Evolutionary conservation across 92 coral and sea anemone species (phyloP), one percentile per base, ranked within the genome.

Genomic region (Galaxea fascicularis): DNA sequence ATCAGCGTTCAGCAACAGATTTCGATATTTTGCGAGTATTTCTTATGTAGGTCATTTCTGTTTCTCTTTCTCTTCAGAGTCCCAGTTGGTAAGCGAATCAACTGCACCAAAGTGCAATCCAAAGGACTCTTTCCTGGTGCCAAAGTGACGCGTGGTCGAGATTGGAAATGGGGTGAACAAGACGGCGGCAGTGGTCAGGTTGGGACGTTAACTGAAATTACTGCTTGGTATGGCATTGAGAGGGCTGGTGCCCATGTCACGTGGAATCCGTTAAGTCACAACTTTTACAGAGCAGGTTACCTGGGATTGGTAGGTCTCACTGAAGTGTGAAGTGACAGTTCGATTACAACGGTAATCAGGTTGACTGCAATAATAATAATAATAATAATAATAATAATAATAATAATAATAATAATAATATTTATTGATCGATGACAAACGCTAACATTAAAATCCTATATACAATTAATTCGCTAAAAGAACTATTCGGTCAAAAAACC

Each of bases 51-150:
- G 4, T 1, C 10, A 49, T 10, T 49, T 49, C 7, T 49, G 0
- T 15, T 9, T 10, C 54, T 9, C 10, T 10, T 49, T 9, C 74
- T 53, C 72, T 29, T 17, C 80, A 92, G 95, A 41, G 66, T 85
- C 1, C 78, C 67, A 30, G 95, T 89, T 71, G 91, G 91, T 6
- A 86, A 73, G 41, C 95, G 95, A 10, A 41, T 82, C 0, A 44
- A 62, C 7, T 57, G 69, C 24, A 54, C 82, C 14, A 86, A 73
- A 68, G 6, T 74, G 24, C 87, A 87, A 58, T 41, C 91, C 28
- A 89, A 62, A 53, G 95, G 95, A 10, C 58, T 92, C 20, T 92
- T 86, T 56, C 82, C 83, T 44, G 93, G 89, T 17, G 91, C 93
- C 20, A 52, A 27, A 22, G 93, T 92, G 12, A 31, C 79, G 1